phyloP scores from a whole-genome alignment of 2,888 invertebrate species.

The Drosophila eohydei region DNA sequence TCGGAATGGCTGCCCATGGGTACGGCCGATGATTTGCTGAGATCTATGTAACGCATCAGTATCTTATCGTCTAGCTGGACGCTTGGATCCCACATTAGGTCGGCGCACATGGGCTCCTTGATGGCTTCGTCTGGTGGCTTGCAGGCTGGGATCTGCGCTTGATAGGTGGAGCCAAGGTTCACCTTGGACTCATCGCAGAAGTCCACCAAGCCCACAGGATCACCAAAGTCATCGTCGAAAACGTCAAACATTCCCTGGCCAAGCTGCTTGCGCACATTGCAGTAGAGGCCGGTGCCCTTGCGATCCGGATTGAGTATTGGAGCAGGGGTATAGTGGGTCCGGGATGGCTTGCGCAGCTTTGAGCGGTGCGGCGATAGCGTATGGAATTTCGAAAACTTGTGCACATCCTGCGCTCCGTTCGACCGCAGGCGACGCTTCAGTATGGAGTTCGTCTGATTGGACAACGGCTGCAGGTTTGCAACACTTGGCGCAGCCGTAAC shows the following conservation, averaged over 20 bases:
- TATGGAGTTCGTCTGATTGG: slow-evolving; percentile 83
- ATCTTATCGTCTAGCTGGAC: slow-evolving; percentile 86
- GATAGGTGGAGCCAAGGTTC: slow-evolving; percentile 94
- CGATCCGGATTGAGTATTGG: slow-evolving; percentile 97
- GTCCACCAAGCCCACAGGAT: slow-evolving; percentile 82
- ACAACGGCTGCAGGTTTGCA: slow-evolving; percentile 76
- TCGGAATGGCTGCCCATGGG: slow-evolving; percentile 97
- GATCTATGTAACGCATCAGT: slow-evolving; percentile 96
- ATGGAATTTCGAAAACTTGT: slow-evolving; percentile 81
- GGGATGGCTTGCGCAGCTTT: slow-evolving; percentile 84
- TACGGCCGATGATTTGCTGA: slow-evolving; percentile 97
- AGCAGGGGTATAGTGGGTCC: slow-evolving; percentile 93
- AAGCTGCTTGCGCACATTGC: slow-evolving; percentile 82
- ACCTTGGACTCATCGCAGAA: slow-evolving; percentile 88
- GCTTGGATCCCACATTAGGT: slow-evolving; percentile 94
- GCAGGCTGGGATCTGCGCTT: slow-evolving; percentile 90
- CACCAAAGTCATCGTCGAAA: slow-evolving; percentile 84
- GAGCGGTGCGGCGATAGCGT: slow-evolving; percentile 82
- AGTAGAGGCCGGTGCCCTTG: slow-evolving; percentile 92
- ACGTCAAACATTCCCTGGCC: slow-evolving; percentile 79
- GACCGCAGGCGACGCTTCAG: slow-evolving; percentile 83
- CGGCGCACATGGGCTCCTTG: slow-evolving; percentile 78
- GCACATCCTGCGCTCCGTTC: slow-evolving; percentile 68
- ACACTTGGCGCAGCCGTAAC: slow-evolving; percentile 37
- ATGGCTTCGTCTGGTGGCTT: slow-evolving; percentile 34